Evolutionary conservation across 2,888 invertebrate genomes (phyloP), one percentile per base, ranked within the genome.

Genomic region (Octodonta nipae): DNA sequence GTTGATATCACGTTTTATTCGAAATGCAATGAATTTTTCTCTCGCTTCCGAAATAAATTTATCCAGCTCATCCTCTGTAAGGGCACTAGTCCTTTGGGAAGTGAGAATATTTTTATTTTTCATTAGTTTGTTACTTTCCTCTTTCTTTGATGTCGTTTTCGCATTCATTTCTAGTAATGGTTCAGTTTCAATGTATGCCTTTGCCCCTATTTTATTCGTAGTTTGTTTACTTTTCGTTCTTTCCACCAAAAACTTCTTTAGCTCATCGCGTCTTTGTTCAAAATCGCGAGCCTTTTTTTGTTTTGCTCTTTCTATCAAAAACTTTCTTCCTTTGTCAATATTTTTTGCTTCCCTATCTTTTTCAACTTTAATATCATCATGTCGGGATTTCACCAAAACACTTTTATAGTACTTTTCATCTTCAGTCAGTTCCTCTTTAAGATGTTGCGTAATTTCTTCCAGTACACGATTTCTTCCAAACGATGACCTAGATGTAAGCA

Each of bases 51-150:
- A 41, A 16, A 56, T 43, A 11, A 53, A 35, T 15, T 49, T 43
- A 22, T 51, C 52, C 13, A 58, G 28, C 45, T 57, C 56, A 27
- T 49, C 42, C 30, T 53, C 54, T 0, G 53, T 52, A 5, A 57
- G 47, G 10, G 43, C 36, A 7, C 54, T 48, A 31, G 54, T 47
- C 28, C 44, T 49, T 33, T 46, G 42, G 1, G 46, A 47, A 3
- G 54, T 50, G 44, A 52, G 54, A 3, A 42, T 42, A 32, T 46
- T 49, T 0, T 56, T 55, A 26, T 57, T 35, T 10, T 56, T 50
- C 15, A 47, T 49, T 30, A 61, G 40, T 15, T 56, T 50, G 34
- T 45, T 49, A 15, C 50, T 45, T 10, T 58, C 49, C 45, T 60
- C 46, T 13, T 30, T 28, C 12, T 43, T 44, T 2, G 43, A 37